phyloP scores from a whole-genome alignment of 1,140 invertebrate species.

The Hirudo medicinalis region DNA sequence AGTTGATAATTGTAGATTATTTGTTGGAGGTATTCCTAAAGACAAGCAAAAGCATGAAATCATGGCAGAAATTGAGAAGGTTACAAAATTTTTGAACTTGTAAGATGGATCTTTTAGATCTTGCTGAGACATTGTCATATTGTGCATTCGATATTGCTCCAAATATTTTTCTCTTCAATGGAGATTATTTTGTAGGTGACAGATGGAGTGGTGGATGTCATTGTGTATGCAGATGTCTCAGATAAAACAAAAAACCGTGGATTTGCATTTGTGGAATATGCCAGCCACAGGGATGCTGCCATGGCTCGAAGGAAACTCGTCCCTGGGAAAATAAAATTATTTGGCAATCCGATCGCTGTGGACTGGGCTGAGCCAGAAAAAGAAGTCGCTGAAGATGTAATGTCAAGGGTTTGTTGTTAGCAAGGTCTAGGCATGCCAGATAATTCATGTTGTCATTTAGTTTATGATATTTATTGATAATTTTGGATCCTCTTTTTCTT shows the following conservation, averaged over 20 bases:
- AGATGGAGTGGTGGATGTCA: conserved; percentile 94
- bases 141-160: neutral
- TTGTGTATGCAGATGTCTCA: conserved; percentile 97
- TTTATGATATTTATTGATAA: neutral
- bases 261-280: conserved; percentile 98
- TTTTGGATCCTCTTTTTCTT: neutral
- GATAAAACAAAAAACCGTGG: conserved; percentile 93
- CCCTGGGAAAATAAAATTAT: conserved; percentile 46
- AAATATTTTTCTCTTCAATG: neutral
- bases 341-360: conserved; percentile 97
- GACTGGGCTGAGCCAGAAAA: conserved; percentile 99
- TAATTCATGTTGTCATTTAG: neutral
- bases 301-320: conserved; percentile 77
- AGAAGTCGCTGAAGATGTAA: conserved; percentile 77
- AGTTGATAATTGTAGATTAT: conserved; percentile 98
- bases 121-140: neutral
- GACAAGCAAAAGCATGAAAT: conserved; percentile 97
- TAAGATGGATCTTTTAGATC: too few species aligned
- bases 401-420: conserved; percentile 48
- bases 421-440: neutral
- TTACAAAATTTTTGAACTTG: neutral
- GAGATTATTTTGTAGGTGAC: conserved; percentile 51
- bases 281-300: conserved; percentile 94
- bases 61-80: conserved; percentile 61
- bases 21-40: conserved; percentile 99